Evolutionary conservation across 2,113 vertebrate species (phyloP), one percentile per base, ranked within the genome.

Genomic region (Mandrillus leucophaeus): DNA sequence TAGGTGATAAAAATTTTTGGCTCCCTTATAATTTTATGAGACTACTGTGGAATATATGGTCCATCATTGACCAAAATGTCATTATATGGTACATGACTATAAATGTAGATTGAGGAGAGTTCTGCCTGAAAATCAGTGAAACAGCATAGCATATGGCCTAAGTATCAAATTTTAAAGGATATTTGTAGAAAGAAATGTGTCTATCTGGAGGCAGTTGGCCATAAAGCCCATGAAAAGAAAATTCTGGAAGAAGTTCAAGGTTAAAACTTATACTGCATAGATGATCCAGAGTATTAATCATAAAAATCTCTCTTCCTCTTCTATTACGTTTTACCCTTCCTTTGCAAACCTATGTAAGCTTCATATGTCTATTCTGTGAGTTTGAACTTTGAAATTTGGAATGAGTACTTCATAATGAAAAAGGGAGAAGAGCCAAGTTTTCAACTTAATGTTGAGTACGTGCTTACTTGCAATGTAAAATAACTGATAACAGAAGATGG

Each of bases 111-210:
- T 91, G 87, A 70, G 43, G 68, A 93, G 40, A 85, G n/a, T 66
- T 89, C 82, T 97, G 84, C 55, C 82, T 89, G 61, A 86, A 88
- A 88, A 81, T 72, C 84, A 95, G 61, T n/a, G 45, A 88, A 97
- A 70, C 43, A 90, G 61, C 22, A 52, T 93, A 94, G 95, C 78
- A 89, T 86, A 96, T 83, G 92, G 70, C n/a, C 79, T 0, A 22
- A 61, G 72, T 93, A 78, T 93, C 92, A 45, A 80, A 76, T 92
- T 96, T 89, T 93, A 97, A 97, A 93, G 48, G 48, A 70, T 95
- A 96, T 86, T 72, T 92, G 30, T 79, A 93, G 79, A 61, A 96
- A 96, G n/a, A 55, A 75, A 50, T 81, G 48, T 95, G 85, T 76
- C 93, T 85, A 64, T 95, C 61, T 88, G 38, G 43, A 95, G 87